Evolutionary conservation across 2,113 vertebrate species (phyloP), one percentile per base, ranked within the genome.

Genomic region (Axis porcinus): DNA sequence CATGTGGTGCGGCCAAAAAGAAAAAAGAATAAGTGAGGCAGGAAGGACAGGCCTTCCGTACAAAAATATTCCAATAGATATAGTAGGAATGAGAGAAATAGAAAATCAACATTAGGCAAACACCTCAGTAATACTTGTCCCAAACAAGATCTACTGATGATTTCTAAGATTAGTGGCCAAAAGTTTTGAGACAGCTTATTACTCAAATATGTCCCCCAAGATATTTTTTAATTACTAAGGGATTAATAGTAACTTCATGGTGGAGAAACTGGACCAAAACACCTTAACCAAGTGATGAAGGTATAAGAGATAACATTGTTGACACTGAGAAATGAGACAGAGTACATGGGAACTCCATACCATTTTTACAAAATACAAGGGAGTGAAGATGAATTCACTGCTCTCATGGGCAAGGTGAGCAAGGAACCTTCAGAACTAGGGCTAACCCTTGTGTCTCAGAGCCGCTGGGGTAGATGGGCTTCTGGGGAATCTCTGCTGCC

Each of bases 41-140:
- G 27, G 58, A 40, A 45, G 7, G 27, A 60, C 27, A 16, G 50
- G 14, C 45, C 17, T 70, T 43, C 21, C 50, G 17, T 52, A 43
- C 33, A 52, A 47, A 94, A 45, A 55, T 6, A 43, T 4, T 17
- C 36, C 10, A 14, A n/a, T 33, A 60, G 67, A 16, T 19, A 7
- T 6, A 7, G 15, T 10, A n/a, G 43, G 64, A 25, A n/a, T 7
- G 19, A 88, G 47, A 15, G 58, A 52, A 62, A 3, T 1, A 47
- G 54, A 60, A 47, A 25, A 6, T 28, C 47, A 21, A 1, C 36
- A 0, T 36, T 0, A n/a, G 28, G 57, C 58, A n/a, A n/a, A 88
- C 21, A 10, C 10, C 17, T 11, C 54, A 21, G 7, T 15, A 17
- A 30, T 4, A 3, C 62, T 17, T 1, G 9, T n/a, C 5, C 2